Conservation (phyloP, 2,888 invertebrate genomes). For the Drosophila longiperda region DNA sequence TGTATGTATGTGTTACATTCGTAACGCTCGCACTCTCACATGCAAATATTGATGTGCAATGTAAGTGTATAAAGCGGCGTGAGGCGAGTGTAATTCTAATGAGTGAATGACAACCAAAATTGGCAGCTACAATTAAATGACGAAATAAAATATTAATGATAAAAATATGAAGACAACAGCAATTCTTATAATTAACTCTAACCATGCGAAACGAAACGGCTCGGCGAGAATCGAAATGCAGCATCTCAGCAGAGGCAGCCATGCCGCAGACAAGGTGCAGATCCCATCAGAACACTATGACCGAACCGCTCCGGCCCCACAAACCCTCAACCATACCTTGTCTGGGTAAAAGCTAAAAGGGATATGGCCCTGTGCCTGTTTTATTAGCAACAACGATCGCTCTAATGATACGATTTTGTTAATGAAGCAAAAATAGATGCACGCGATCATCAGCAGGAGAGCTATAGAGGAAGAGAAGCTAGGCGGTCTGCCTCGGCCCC, state of each 20-base stretch:
- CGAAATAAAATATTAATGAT: constrained; percentile 73
- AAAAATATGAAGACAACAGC: constrained; percentile 77
- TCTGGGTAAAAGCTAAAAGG: constrained; percentile 40
- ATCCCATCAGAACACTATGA: constrained; percentile 25
- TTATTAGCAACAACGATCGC: constrained; percentile 75
- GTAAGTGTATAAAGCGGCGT: constrained; percentile 27
- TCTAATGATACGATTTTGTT: constrained; percentile 75
- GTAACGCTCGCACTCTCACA: constrained; percentile 29
- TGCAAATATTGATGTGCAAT: constrained; percentile 21
- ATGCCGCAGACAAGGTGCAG: constrained; percentile 37
- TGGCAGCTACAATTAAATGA: constrained; percentile 75
- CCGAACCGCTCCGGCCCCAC: constrained; percentile 1
- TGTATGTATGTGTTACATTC: constrained; percentile 10
- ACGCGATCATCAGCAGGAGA: constrained; percentile 53
- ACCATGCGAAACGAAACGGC: constrained; percentile 80
- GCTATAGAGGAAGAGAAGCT: constrained; percentile 36
- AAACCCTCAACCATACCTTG: constrained; percentile 9
- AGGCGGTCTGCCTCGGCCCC: constrained; percentile 70
- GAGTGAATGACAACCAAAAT: constrained; percentile 72
- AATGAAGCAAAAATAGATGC: constrained; percentile 80
- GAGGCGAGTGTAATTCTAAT: constrained; percentile 60
- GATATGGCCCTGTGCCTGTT: constrained; percentile 55
- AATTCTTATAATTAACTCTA: constrained; percentile 81
- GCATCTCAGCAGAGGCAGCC: constrained; percentile 54
- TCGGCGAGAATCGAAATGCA: constrained; percentile 77